phyloP scores from a whole-genome alignment of 2,797 vertebrate genomes.

The Falco biarmicus region DNA sequence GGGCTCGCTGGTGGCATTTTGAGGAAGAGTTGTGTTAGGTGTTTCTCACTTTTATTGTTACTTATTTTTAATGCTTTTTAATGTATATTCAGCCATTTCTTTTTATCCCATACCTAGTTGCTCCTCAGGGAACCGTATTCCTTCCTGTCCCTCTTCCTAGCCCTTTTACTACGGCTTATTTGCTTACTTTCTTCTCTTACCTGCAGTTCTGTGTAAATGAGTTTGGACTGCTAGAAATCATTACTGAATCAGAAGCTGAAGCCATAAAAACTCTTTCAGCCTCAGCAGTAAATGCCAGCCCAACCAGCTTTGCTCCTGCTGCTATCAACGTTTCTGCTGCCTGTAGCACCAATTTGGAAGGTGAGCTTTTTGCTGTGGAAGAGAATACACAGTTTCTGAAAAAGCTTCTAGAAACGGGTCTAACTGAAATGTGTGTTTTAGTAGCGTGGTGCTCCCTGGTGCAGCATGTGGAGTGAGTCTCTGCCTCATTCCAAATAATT shows the following conservation, averaged over 20 bases:
- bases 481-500: not conserved
- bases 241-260: constrained; percentile 79
- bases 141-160: not conserved
- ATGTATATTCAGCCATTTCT: not conserved
- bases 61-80: not conserved
- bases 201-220: constrained; percentile 87
- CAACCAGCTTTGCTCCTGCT: not conserved
- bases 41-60: not conserved
- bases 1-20: not conserved
- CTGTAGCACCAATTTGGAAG: constrained; percentile 55
- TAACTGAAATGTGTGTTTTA: not conserved
- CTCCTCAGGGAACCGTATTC: not conserved
- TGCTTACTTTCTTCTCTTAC: not conserved
- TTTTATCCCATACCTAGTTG: not conserved
- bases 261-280: constrained; percentile 71
- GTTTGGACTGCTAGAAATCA: constrained; percentile 87
- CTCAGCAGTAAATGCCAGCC: not conserved
- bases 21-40: not conserved
- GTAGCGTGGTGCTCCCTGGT: not conserved
- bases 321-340: not conserved
- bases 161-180: not conserved
- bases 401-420: not conserved
- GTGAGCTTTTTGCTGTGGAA: constrained; percentile 56
- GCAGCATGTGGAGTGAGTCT: not conserved
- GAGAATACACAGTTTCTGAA: not conserved